Conservation (phyloP, 2,113 vertebrate genomes). For the Odontesthes bonariensis region DNA sequence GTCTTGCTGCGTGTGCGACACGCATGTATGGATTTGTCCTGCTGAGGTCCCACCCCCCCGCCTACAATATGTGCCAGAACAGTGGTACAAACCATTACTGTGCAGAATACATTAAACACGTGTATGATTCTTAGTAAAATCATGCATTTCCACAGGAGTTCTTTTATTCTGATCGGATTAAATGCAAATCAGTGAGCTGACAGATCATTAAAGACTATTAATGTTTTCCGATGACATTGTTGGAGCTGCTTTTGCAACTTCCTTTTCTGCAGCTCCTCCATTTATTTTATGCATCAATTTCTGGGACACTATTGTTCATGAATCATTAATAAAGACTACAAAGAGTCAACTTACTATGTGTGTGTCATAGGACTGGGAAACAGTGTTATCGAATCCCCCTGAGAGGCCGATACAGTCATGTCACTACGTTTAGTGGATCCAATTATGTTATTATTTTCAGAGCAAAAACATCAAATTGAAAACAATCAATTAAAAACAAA, state of each 20-base stretch:
- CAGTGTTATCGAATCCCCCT: too few species aligned
- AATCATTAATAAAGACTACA: neutral
- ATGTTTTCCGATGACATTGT: neutral
- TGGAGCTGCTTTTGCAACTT: neutral
- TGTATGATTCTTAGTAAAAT: neutral
- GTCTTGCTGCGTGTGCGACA: constrained; percentile 18
- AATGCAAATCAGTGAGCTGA: too few species aligned
- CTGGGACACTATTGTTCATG: neutral
- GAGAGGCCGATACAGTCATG: too few species aligned
- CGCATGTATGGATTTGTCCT: constrained; percentile 35
- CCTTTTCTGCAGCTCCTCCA: neutral
- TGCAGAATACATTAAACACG: neutral
- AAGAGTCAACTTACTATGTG: neutral
- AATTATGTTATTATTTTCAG: too few species aligned
- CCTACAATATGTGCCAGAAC: neutral
- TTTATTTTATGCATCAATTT: too few species aligned
- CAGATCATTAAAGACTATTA: too few species aligned
- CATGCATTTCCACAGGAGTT: too few species aligned
- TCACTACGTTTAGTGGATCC: too few species aligned
- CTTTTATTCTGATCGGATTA: too few species aligned
- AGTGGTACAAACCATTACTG: neutral
- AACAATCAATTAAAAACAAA: neutral
- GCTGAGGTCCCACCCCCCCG: constrained; percentile 26
- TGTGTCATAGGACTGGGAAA: too few species aligned
- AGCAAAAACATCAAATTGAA: neutral